These are phyloP conservation scores for Autographa pulchrina DNA, from an alignment of 2,888 invertebrate genomes.

Conservation along the genomic window DNA sequence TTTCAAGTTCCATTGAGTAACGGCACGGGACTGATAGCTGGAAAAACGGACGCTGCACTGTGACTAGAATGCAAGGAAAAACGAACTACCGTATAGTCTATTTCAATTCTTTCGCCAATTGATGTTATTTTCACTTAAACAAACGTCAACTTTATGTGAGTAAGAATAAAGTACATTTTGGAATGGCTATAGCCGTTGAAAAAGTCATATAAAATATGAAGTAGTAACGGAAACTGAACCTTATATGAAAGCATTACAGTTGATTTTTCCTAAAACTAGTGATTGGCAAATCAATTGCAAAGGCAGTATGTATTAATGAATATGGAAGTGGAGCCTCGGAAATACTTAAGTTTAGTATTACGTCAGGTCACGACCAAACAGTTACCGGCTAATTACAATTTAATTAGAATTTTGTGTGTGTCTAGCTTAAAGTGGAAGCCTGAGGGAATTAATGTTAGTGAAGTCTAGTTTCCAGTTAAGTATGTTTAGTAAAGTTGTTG, in stretches of 20 bases:
- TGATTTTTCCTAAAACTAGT: too few species aligned
- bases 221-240: too few species aligned
- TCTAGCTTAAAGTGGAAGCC: not conserved
- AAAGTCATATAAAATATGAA: too few species aligned
- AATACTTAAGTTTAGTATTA: not conserved
- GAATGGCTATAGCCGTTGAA: too few species aligned
- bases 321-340: constrained; percentile 5
- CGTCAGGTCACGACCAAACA: constrained; percentile 6
- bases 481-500: too few species aligned
- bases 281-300: too few species aligned
- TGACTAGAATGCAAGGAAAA: constrained; percentile 38
- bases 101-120: too few species aligned
- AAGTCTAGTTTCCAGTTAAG: not conserved
- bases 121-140: too few species aligned
- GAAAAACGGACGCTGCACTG: constrained; percentile 43
- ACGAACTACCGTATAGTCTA: not conserved
- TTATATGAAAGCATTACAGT: too few species aligned
- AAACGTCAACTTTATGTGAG: too few species aligned
- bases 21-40: constrained; percentile 30
- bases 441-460: not conserved
- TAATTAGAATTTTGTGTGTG: not conserved
- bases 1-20: constrained; percentile 49
- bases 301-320: not conserved
- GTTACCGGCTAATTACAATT: constrained; percentile 6
- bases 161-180: too few species aligned